These are phyloP conservation scores for Alloplasta piceator DNA, from an alignment of 2,888 invertebrate genomes.

Conservation along the genomic window DNA sequence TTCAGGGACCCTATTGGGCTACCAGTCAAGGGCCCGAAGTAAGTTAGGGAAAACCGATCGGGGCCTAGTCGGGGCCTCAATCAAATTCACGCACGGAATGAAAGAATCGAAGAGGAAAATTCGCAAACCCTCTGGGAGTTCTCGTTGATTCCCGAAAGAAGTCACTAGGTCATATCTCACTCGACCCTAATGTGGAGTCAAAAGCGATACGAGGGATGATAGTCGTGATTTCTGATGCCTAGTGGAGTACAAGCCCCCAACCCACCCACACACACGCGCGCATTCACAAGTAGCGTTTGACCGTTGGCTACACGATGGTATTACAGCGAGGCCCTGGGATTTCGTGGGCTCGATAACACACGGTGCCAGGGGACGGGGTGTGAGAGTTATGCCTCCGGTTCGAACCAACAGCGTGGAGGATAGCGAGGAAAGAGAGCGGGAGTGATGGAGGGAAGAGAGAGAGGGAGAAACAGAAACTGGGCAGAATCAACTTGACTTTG, in stretches of 20 bases:
- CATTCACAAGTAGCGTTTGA: conserved; percentile 30
- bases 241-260: background rate
- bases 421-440: conserved; percentile 4
- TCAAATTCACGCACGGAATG: too few relatives aligned
- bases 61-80: too few relatives aligned
- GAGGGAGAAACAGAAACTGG: background rate
- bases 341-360: conserved; percentile 74
- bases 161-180: conserved; percentile 6
- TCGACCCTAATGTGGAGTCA: background rate
- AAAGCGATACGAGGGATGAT: conserved; percentile 20
- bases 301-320: conserved; percentile 62
- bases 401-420: conserved; percentile 3
- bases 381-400: background rate
- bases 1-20: too few relatives aligned
- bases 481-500: background rate
- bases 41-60: too few relatives aligned
- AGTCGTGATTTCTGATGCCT: conserved; percentile 47
- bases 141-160: background rate
- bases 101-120: too few relatives aligned
- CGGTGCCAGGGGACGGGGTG: conserved; percentile 36
- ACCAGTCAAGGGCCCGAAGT: too few relatives aligned
- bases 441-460: conserved; percentile 2
- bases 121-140: background rate
- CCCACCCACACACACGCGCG: background rate
- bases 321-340: conserved; percentile 73